Percentiles rank a stretch among this genome's conserved stretches.
phyloP scores from a whole-genome alignment of 2,888 invertebrate genomes.

The Amphipyra berbera region DNA sequence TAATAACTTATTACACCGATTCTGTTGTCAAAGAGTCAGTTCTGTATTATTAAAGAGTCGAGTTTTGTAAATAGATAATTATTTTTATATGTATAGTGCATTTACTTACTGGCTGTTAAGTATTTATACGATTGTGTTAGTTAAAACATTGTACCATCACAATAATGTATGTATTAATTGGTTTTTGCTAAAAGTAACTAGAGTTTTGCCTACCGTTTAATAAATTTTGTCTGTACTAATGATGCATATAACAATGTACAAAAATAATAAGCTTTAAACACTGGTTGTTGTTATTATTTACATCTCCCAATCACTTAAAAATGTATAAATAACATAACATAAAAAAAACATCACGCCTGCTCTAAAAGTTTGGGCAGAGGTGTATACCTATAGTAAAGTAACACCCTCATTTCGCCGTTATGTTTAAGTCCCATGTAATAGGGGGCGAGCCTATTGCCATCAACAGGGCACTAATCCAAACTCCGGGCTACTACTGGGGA shows the following conservation, averaged over 20 bases:
- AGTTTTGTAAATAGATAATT: conserved; percentile 81
- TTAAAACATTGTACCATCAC: conserved; percentile 72
- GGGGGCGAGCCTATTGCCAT: no score
- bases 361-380: no score
- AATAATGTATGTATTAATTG: conserved; percentile 64
- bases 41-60: conserved; percentile 67
- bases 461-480: no score
- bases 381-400: no score
- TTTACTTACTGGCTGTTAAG: conserved; percentile 86
- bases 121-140: conserved; percentile 78
- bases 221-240: conserved; percentile 79
- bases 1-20: conserved; percentile 78
- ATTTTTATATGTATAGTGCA: conserved; percentile 84
- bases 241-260: conserved; percentile 86
- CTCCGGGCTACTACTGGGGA: no score
- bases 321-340: no score
- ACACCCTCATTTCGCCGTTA: no score
- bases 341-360: no score
- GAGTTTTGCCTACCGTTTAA: conserved; percentile 66
- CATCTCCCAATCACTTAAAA: background rate
- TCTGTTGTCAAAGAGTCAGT: conserved; percentile 67
- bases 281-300: conserved; percentile 64
- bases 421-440: no score
- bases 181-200: conserved; percentile 70
- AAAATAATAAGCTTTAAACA: conserved; percentile 89